phyloP scores from a whole-genome alignment of 2,888 invertebrate species.

The Phorcus lineatus region DNA sequence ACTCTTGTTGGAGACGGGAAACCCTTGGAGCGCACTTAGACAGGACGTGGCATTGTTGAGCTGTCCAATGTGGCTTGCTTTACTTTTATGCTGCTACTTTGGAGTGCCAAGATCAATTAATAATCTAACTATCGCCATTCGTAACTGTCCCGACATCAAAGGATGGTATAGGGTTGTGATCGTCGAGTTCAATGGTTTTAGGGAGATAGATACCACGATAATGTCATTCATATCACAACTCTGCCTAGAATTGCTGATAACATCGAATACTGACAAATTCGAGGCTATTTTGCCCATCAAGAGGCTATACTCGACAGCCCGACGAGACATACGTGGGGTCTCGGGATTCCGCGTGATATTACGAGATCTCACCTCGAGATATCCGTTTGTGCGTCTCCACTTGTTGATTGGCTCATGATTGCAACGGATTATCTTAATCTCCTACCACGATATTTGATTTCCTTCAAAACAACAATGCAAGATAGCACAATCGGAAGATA shows the following conservation, averaged over 20 bases:
- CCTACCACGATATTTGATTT: constrained; percentile 4
- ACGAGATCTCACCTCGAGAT: neutral
- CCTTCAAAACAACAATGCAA: neutral
- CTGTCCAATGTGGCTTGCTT: constrained; percentile 7
- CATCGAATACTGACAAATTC: constrained; percentile 21
- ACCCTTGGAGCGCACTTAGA: neutral
- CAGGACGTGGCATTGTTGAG: neutral
- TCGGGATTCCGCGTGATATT: constrained; percentile 3
- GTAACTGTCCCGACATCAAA: constrained; percentile 4
- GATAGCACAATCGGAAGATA: neutral
- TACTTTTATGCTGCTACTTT: constrained; percentile 2
- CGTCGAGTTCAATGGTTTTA: constrained; percentile 14
- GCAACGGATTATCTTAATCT: constrained; percentile 1
- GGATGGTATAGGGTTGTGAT: neutral
- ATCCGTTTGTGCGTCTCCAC: neutral
- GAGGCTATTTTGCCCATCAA: constrained; percentile 4
- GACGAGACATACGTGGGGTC: neutral
- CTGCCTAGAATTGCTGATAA: neutral
- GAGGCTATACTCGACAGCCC: constrained; percentile 1
- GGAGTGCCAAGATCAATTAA: constrained; percentile 21
- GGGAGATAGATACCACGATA: constrained; percentile 11
- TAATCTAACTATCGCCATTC: constrained; percentile 19
- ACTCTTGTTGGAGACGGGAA: neutral
- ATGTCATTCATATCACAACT: constrained; percentile 17
- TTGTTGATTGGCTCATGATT: constrained; percentile 19